These are phyloP conservation scores for Micrastur ruficollis DNA, from an alignment of 2,797 vertebrate species.

Conservation along the genomic window DNA sequence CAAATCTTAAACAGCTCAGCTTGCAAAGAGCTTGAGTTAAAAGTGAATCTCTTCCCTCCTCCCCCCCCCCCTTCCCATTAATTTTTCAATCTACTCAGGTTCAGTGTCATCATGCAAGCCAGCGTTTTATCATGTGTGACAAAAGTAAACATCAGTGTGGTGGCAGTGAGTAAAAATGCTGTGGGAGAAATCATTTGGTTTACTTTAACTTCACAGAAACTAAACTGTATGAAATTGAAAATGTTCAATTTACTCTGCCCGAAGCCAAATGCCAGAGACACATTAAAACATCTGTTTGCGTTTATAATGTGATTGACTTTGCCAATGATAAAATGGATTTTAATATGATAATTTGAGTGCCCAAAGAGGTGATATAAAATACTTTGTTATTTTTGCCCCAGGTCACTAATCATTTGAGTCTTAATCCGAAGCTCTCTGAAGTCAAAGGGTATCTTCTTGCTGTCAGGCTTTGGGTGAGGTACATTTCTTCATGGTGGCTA, in stretches of 20 bases:
- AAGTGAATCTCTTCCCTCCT: background rate
- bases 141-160: background rate
- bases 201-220: slow-evolving; percentile 45
- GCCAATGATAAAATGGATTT: slow-evolving; percentile 58
- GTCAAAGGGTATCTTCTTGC: background rate
- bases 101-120: background rate
- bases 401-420: background rate
- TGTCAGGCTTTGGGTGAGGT: background rate
- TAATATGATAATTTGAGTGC: slow-evolving; percentile 50
- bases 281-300: slow-evolving; percentile 58
- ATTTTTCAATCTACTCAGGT: background rate
- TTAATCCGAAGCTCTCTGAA: background rate
- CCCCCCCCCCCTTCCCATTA: background rate
- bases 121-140: slow-evolving; percentile 10
- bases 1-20: background rate
- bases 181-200: slow-evolving; percentile 47
- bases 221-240: slow-evolving; percentile 30
- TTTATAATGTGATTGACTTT: slow-evolving; percentile 33
- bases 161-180: slow-evolving; percentile 16
- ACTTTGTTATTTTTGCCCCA: background rate
- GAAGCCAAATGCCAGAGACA: slow-evolving; percentile 38
- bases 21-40: background rate
- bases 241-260: slow-evolving; percentile 10
- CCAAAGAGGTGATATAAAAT: slow-evolving; percentile 48
- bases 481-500: background rate